Base-by-base conservation (phyloP, 2,888 invertebrate species). In the Eilema caniola region DNA sequence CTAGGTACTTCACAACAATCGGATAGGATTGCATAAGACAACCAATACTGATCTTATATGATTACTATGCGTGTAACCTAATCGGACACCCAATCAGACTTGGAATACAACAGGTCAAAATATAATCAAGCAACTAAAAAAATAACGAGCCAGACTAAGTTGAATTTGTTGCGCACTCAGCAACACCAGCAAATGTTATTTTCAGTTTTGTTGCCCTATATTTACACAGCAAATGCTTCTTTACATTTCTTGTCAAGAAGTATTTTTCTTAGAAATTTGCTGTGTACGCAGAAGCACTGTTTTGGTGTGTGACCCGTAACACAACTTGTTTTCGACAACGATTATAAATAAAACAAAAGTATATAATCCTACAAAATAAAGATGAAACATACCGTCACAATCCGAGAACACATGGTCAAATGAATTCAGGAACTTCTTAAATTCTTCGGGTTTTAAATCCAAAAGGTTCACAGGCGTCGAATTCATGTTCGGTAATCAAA, bases 371-470 rank as follows among this genome's bases (percentile, higher is more conserved):
- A 24, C n/a, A n/a, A 31, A 53, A 25, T 20, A 16, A 28, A 10
- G 3, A 23, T 5, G 62, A 37, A 75, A 90, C 95, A 90, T 88
- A 97, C 98, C 98, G 89, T 98, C 97, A 87, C 98, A 98, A 87
- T 98, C 98, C 64, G 97, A 97, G 72, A 98, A 95, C 66, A 98
- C 96, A 79, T 97, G 96, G 85, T 98, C 97, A 80, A 97, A 96
- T 1, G 96, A 96, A 78, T 96, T 92, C 14, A 97, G 76, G 80
- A 96, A 96, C 71, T 88, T 84, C 76, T 93, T 89, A n/a, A 96
- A 88, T 62, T 95, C 95, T 60, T 89, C 88, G 66, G 90, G 86
- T 25, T 92, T 85, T 12, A 96, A 82, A 63, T 93, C 92, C 53
- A 89, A 83, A 56, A 97, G 79, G 81, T 95, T 86, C 78, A 93